Evolutionary conservation across 2,113 vertebrate genomes (phyloP).

Genomic region (Aegithalos caudatus): DNA sequence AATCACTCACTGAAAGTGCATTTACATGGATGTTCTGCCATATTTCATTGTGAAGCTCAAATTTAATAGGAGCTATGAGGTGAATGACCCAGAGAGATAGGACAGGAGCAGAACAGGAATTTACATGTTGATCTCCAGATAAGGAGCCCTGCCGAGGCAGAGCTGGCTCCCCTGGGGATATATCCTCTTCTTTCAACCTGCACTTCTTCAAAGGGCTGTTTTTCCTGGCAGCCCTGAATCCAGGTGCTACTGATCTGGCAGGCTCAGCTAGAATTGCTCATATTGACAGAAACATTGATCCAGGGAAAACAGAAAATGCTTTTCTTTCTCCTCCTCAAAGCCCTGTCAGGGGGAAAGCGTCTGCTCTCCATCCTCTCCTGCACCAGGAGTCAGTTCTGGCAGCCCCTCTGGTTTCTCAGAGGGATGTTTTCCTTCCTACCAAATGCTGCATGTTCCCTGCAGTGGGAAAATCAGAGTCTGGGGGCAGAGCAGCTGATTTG

Average conservation of each 20-base stretch:
- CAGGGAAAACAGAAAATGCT: not conserved
- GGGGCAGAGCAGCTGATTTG: not conserved
- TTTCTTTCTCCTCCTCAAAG: not conserved
- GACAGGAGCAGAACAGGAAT: not conserved
- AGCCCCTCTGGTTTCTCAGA: not conserved
- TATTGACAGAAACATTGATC: not conserved
- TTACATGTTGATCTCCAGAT: constrained; percentile 35
- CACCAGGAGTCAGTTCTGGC: not conserved
- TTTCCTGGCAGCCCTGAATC: not conserved
- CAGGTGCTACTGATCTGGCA: constrained; percentile 51
- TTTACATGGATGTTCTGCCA: not conserved
- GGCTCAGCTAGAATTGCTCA: not conserved
- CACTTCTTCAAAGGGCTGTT: constrained; percentile 21
- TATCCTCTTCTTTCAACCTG: not conserved
- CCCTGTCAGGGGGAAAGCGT: not conserved
- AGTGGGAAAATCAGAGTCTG: not conserved
- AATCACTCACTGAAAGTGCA: not conserved
- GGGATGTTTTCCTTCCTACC: not conserved
- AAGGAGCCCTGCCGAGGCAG: not conserved
- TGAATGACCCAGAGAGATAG: not conserved
- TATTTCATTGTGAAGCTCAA: not conserved
- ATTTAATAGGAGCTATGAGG: not conserved
- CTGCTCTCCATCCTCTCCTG: not conserved
- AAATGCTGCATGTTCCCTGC: not conserved
- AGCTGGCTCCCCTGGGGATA: not conserved